These are phyloP conservation scores for Netelia inedita DNA, from an alignment of 2,888 invertebrate genomes.

Conservation along the genomic window DNA sequence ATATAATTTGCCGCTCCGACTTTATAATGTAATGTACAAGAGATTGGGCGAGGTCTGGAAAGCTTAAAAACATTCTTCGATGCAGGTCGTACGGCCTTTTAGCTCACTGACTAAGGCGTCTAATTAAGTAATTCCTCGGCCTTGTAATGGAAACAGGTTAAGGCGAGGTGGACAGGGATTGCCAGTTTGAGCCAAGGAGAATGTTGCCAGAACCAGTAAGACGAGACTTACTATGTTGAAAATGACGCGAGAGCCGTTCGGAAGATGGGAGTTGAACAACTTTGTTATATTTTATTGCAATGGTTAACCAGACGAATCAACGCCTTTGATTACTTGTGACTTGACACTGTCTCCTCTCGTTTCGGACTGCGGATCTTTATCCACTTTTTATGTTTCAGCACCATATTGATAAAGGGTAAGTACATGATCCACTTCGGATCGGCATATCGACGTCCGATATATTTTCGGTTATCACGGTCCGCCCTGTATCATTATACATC, in stretches of 20 bases:
- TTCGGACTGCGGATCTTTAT: not conserved
- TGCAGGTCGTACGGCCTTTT: constrained; percentile 12
- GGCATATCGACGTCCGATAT: not conserved
- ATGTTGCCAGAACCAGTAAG: constrained; percentile 10
- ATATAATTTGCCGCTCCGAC: constrained; percentile 6
- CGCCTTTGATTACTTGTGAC: constrained; percentile 7
- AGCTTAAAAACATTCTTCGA: constrained; percentile 13
- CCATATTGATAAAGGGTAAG: not conserved
- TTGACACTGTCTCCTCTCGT: not conserved
- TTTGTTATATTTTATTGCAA: constrained; percentile 10
- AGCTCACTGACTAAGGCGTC: constrained; percentile 29
- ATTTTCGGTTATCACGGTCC: constrained; percentile 11
- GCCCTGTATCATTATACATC: constrained; percentile 29
- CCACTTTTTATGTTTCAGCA: not conserved
- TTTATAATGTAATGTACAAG: constrained; percentile 5
- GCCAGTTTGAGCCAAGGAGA: constrained; percentile 2
- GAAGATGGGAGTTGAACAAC: constrained; percentile 16
- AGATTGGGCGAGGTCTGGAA: not conserved
- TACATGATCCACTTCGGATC: not conserved
- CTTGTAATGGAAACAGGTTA: not conserved
- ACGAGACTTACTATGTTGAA: constrained; percentile 35
- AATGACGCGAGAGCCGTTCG: constrained; percentile 21
- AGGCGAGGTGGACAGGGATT: constrained; percentile 7
- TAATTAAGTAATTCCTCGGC: constrained; percentile 65
- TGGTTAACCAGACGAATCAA: constrained; percentile 11